Evolutionary conservation across 2,797 vertebrate genomes (phyloP).

Genomic region (Loriculus beryllinus): DNA sequence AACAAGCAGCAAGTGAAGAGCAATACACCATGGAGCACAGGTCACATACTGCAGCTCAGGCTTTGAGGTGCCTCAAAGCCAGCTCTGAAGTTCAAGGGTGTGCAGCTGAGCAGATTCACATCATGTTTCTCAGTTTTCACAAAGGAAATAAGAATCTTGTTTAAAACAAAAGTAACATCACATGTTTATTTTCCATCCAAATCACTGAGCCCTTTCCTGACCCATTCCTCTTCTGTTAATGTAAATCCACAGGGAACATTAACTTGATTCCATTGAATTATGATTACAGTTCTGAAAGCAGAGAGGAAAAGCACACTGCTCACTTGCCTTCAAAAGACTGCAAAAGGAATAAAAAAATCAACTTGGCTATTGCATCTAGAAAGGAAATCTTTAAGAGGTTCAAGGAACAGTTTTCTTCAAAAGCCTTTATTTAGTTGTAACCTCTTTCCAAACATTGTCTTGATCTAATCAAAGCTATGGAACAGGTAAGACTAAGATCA

Average conservation of each 20-base stretch:
- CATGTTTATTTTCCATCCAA: not conserved
- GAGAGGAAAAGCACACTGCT: not conserved
- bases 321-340: not conserved
- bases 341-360: not conserved
- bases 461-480: not conserved
- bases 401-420: not conserved
- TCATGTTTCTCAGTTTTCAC: not conserved
- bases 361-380: not conserved
- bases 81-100: not conserved
- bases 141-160: not conserved
- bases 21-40: not conserved
- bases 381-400: not conserved
- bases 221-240: not conserved
- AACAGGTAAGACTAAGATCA: not conserved
- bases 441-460: not conserved
- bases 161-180: not conserved
- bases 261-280: not conserved
- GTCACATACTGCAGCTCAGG: not conserved
- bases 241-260: not conserved
- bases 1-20: not conserved
- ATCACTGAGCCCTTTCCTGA: not conserved
- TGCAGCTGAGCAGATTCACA: not conserved
- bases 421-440: not conserved
- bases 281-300: not conserved
- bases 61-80: not conserved